These are phyloP conservation scores for Hassar affinis DNA, from an alignment of 2,113 vertebrate species.

Conservation along the genomic window DNA sequence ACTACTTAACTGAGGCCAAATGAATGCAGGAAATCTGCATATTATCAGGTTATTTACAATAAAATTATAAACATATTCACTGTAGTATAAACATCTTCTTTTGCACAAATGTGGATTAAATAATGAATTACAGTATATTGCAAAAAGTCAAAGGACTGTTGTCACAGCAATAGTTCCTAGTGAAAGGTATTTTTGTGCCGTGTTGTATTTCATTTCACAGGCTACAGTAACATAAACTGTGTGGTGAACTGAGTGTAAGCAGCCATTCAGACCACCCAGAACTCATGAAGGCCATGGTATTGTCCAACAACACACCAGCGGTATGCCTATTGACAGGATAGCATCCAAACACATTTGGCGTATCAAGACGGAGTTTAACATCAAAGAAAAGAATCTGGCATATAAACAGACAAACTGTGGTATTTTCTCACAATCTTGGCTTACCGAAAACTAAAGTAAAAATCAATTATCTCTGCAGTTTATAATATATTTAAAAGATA, in stretches of 20 bases:
- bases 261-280: not conserved
- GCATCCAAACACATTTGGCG: not conserved
- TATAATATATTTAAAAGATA: not conserved
- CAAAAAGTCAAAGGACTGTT: too few species aligned
- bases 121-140: too few species aligned
- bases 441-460: not conserved
- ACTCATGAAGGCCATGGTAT: not conserved
- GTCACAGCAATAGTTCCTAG: too few species aligned
- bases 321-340: not conserved
- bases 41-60: too few species aligned
- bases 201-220: too few species aligned
- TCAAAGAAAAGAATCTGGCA: not conserved
- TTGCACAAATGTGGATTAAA: too few species aligned
- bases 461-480: not conserved
- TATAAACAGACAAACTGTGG: not conserved
- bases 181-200: too few species aligned
- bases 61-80: too few species aligned
- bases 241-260: not conserved
- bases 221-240: not conserved
- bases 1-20: too few species aligned
- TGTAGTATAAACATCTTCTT: too few species aligned
- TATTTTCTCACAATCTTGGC: not conserved
- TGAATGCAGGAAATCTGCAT: too few species aligned
- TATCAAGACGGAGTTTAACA: not conserved
- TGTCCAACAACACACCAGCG: not conserved